phyloP scores from a whole-genome alignment of 2,888 invertebrate genomes.

The Peribatodes rhomboidaria region DNA sequence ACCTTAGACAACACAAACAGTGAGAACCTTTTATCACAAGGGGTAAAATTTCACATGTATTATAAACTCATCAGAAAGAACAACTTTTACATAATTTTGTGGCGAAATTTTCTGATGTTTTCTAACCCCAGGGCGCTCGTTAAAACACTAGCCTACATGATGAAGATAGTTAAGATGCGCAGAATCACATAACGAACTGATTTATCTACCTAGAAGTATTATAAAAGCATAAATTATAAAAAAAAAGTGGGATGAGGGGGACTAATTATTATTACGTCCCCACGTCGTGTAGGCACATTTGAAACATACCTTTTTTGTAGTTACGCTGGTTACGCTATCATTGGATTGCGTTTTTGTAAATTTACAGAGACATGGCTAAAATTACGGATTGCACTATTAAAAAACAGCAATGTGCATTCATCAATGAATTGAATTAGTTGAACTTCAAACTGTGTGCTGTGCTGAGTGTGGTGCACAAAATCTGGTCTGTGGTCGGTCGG shows the following conservation, averaged over 20 bases:
- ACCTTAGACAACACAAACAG: conserved; percentile 64
- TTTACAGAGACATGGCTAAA: conserved; percentile 62
- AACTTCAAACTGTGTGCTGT: conserved; percentile 73
- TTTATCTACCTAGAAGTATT: conserved; percentile 67
- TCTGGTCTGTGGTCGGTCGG: neutral
- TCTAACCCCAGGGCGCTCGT: conserved; percentile 50
- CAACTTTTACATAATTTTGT: conserved; percentile 60
- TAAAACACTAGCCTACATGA: conserved; percentile 55
- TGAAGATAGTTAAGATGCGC: conserved; percentile 64
- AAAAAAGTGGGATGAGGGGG: conserved; percentile 68
- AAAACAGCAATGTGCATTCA: conserved; percentile 71
- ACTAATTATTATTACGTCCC: conserved; percentile 69
- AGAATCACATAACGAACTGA: conserved; percentile 67
- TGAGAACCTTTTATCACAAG: conserved; percentile 72
- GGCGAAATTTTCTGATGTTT: conserved; percentile 67
- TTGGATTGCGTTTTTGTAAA: conserved; percentile 58
- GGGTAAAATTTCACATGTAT: conserved; percentile 68
- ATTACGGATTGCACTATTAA: conserved; percentile 58
- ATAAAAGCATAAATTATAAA: conserved; percentile 73
- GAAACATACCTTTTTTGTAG: conserved; percentile 56
- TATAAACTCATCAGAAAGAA: conserved; percentile 64
- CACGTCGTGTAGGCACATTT: conserved; percentile 59
- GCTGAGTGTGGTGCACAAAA: conserved; percentile 48
- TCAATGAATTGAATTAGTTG: conserved; percentile 50
- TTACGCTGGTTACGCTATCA: conserved; percentile 53